Conservation (phyloP, 2,888 invertebrate species). For the Mermis nigrescens region DNA sequence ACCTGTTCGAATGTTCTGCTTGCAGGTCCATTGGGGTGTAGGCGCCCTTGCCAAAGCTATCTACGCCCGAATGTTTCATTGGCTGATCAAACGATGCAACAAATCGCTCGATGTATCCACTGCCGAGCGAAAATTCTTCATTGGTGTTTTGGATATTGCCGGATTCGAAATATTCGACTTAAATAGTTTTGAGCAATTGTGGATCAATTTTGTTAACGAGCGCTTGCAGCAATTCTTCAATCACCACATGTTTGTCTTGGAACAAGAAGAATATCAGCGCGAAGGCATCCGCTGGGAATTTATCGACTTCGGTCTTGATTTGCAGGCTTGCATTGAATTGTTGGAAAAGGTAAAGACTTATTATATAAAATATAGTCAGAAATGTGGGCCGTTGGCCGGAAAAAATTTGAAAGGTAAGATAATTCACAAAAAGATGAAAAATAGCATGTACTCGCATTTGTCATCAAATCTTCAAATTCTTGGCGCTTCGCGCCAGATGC, state of each 20-base stretch:
- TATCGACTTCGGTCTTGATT: conserved; percentile 89
- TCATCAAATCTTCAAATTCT: no score
- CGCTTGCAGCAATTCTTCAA: conserved; percentile 45
- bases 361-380: no score
- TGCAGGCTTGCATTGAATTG: conserved; percentile 79
- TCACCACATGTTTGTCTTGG: conserved; percentile 41
- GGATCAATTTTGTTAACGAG: conserved; percentile 41
- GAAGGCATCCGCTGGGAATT: conserved; percentile 82
- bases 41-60: conserved; percentile 37
- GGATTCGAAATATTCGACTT: conserved; percentile 41
- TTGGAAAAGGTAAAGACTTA: conserved; percentile 53
- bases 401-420: no score
- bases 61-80: conserved; percentile 38
- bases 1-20: no score
- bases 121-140: conserved; percentile 17
- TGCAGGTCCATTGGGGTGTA: conserved; percentile 54
- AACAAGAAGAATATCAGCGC: conserved; percentile 59
- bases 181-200: conserved; percentile 40
- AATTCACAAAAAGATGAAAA: no score
- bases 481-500: no score
- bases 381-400: no score
- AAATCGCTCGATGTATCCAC: conserved; percentile 32
- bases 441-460: no score
- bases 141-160: conserved; percentile 40
- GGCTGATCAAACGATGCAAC: conserved; percentile 38